phyloP scores from a whole-genome alignment of 2,797 vertebrate species.

The Danionella dracula region DNA sequence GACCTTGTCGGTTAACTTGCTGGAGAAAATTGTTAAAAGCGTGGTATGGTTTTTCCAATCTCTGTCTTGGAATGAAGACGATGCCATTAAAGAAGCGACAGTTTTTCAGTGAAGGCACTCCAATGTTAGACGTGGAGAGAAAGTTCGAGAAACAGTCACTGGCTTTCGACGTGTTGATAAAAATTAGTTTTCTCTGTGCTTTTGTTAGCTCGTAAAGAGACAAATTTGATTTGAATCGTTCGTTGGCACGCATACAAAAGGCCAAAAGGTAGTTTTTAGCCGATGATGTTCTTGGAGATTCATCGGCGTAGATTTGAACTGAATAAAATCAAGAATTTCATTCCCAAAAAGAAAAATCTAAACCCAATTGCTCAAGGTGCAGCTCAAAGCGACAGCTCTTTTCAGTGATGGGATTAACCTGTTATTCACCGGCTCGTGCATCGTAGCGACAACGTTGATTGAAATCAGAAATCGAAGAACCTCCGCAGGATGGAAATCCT shows the following conservation, averaged over 20 bases:
- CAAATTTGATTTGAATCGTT: constrained; percentile 32
- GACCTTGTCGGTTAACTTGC: constrained; percentile 11
- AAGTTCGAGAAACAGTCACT: constrained; percentile 24
- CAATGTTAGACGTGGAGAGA: constrained; percentile 32
- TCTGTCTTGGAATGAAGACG: constrained; percentile 23
- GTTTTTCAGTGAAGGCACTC: constrained; percentile 34
- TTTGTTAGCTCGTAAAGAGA: constrained; percentile 18
- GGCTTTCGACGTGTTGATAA: constrained; percentile 18
- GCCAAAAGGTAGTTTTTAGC: constrained; percentile 31
- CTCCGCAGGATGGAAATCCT: constrained; percentile 19
- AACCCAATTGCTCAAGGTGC: constrained; percentile 19
- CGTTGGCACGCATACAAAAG: constrained; percentile 26
- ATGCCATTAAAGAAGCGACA: not conserved
- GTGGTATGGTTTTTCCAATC: constrained; percentile 14
- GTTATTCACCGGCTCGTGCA: constrained; percentile 33
- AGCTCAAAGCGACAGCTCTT: constrained; percentile 24
- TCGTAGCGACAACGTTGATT: constrained; percentile 18
- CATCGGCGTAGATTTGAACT: not conserved
- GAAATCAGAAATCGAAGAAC: constrained; percentile 12
- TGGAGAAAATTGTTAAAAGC: constrained; percentile 13
- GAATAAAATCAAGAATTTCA: constrained; percentile 27
- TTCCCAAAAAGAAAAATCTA: not conserved
- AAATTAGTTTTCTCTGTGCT: constrained; percentile 27
- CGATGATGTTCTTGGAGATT: constrained; percentile 4
- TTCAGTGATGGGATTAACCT: constrained; percentile 28